phyloP scores from a whole-genome alignment of 2,113 vertebrate genomes.

The Thunnus maccoyii region DNA sequence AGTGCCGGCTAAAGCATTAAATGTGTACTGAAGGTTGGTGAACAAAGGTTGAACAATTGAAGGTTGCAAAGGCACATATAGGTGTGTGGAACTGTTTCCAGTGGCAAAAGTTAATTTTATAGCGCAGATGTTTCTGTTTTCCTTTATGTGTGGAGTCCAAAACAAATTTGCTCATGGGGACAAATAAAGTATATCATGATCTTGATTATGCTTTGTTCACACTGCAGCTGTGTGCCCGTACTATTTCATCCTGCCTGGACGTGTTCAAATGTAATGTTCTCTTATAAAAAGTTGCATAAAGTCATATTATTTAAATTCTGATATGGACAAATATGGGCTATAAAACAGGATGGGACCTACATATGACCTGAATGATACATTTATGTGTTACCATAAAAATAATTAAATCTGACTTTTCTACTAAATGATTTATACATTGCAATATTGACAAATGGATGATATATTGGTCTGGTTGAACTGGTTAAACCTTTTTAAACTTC shows the following conservation, averaged over 20 bases:
- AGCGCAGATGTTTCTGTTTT: not conserved
- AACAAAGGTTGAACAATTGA: slow-evolving; percentile 24
- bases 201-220: not conserved
- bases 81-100: slow-evolving; percentile 15
- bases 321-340: not conserved
- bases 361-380: slow-evolving; percentile 18
- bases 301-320: slow-evolving; percentile 14
- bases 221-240: not conserved
- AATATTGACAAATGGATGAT: not conserved
- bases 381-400: slow-evolving; percentile 10
- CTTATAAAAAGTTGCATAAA: not conserved
- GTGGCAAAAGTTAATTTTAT: slow-evolving; percentile 28
- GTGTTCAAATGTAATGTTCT: slow-evolving; percentile 3
- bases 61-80: not conserved
- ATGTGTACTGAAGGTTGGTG: slow-evolving; percentile 2
- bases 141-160: too few relatives aligned
- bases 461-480: not conserved
- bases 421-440: not conserved
- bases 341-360: not conserved
- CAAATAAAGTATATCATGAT: too few relatives aligned
- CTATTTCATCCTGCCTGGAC: not conserved
- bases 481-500: not conserved
- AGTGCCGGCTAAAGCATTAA: slow-evolving; percentile 19
- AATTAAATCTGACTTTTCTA: not conserved
- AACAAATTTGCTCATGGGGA: too few relatives aligned